Conservation (phyloP, 2,888 invertebrate genomes). For the Opisthograptis luteolata region DNA sequence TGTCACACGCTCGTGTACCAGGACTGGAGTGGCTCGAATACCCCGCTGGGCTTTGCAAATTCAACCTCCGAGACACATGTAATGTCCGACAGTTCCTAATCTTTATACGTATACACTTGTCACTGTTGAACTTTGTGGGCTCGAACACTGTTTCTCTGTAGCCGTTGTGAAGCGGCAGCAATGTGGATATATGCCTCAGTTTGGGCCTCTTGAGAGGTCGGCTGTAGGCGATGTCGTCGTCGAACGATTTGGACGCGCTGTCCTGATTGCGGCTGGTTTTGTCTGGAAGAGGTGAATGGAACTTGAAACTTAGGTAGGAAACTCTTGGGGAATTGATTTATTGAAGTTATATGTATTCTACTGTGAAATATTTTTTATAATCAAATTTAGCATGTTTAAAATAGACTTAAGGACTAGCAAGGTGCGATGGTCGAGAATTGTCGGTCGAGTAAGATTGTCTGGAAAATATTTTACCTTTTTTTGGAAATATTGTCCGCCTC, state of each 20-base stretch:
- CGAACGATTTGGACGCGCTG: slow-evolving; percentile 48
- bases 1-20: slow-evolving; percentile 3
- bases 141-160: slow-evolving; percentile 64
- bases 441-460: too few species aligned
- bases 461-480: slow-evolving; percentile 51
- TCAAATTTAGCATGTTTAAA: too few species aligned
- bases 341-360: too few species aligned
- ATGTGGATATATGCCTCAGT: slow-evolving; percentile 52
- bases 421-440: too few species aligned
- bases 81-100: slow-evolving; percentile 64
- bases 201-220: slow-evolving; percentile 59
- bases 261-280: slow-evolving; percentile 41
- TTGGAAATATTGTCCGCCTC: slow-evolving; percentile 64
- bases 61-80: slow-evolving; percentile 39
- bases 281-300: slow-evolving; percentile 52
- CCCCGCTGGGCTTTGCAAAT: slow-evolving; percentile 9
- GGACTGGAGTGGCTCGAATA: slow-evolving; percentile 11
- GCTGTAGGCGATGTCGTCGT: slow-evolving; percentile 58
- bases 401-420: too few species aligned
- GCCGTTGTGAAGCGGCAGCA: slow-evolving; percentile 41
- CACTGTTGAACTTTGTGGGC: slow-evolving; percentile 54
- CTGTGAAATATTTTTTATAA: too few species aligned
- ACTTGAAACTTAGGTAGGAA: too few species aligned
- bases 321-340: neutral
- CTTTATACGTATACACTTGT: slow-evolving; percentile 58